phyloP scores from a whole-genome alignment of 2,888 invertebrate species.

The Latrodectus elegans region DNA sequence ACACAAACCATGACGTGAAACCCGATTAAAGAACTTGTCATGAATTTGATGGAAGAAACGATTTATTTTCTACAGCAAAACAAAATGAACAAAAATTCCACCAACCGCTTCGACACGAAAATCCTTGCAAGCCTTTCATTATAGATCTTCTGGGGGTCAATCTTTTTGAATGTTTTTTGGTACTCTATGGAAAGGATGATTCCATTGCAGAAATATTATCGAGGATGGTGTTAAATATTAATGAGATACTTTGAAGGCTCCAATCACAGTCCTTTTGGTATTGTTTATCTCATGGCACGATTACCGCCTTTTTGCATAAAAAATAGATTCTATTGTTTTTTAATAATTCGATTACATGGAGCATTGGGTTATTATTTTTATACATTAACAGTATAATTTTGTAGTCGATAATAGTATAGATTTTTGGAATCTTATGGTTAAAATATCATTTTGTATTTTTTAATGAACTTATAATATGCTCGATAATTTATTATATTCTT shows the following conservation, averaged over 20 bases:
- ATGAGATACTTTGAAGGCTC: slow-evolving; percentile 50
- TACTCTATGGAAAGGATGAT: slow-evolving; percentile 64
- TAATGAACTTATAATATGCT: too few relatives aligned
- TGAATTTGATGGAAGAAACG: slow-evolving; percentile 40
- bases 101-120: slow-evolving; percentile 24
- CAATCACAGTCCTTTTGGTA: slow-evolving; percentile 15
- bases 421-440: too few relatives aligned
- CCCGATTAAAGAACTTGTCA: slow-evolving; percentile 48
- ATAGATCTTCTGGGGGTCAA: slow-evolving; percentile 45
- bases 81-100: slow-evolving; percentile 13
- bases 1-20: slow-evolving; percentile 36
- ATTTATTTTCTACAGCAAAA: slow-evolving; percentile 32
- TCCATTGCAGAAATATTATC: slow-evolving; percentile 59
- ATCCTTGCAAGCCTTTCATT: slow-evolving; percentile 43
- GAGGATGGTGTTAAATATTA: slow-evolving; percentile 61
- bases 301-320: neutral
- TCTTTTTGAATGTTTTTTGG: slow-evolving; percentile 36
- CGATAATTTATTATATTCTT: too few relatives aligned
- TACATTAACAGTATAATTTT: too few relatives aligned
- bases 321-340: neutral
- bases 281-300: slow-evolving; percentile 44
- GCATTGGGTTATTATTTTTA: too few relatives aligned
- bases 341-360: neutral
- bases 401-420: too few relatives aligned
- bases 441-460: too few relatives aligned